Base-by-base conservation (phyloP, 2,113 vertebrate genomes). In the Takifugu bimaculatus region DNA sequence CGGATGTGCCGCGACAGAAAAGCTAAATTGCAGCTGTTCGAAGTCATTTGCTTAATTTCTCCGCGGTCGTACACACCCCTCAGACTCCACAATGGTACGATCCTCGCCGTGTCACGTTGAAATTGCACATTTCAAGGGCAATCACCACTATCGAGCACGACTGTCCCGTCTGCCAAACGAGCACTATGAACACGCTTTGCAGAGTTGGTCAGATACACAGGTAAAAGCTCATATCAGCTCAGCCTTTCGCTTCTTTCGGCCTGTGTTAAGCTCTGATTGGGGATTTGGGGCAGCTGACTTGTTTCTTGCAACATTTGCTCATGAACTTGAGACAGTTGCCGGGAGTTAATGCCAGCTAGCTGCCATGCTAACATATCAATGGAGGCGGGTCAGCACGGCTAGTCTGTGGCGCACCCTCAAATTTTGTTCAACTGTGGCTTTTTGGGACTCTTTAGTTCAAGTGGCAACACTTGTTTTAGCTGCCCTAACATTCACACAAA, bases 41-140 rank as follows among this genome's bases (percentile, higher is more conserved):
- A n/a, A n/a, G 4, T 48, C 10, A 13, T 48, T 48, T 48, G 45
- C 13, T 5, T 2, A 14, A n/a, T 15, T 1, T 5, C n/a, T n/a
- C 4, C 5, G n/a, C 15, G 1, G 9, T 2, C 12, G 4, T 4
- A n/a, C 6, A 48, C 64, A 50, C 76, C 72, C 77, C 72, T 60
- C 12, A 32, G 0, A 2, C 0, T 2, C 4, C 1, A 44, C 35
- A 80, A 76, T 91, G 88, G 90, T 88, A 84, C 80, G 7, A 60
- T 74, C 85, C 1, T 32, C 14, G 54, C 61, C 1, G 45, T 67
- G 73, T 75, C 79, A 85, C 74, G 61, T 85, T 88, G 77, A 84
- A 84, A 64, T 63, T 47, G 51, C 44, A 72, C 70, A 76, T 65
- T 87, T 91, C 87, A 92, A 92, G 91, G 91, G 77, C 91, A 90